Percentiles rank a stretch among this genome's conserved stretches.
Evolutionary conservation across 2,797 vertebrate genomes (phyloP).

Genomic region (Scarus forsteni): DNA sequence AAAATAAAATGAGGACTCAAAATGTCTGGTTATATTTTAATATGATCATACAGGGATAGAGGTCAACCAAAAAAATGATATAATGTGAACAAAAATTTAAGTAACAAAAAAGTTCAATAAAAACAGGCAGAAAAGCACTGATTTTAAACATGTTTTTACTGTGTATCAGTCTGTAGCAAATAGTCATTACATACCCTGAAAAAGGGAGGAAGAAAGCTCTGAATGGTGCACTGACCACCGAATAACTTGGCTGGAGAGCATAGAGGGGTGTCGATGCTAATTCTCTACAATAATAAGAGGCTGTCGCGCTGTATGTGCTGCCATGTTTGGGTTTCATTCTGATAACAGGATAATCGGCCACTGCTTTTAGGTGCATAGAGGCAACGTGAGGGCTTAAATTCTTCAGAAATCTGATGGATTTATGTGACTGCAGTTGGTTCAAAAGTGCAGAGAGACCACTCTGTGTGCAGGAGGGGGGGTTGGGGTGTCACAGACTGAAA

Average conservation of each 20-base stretch:
- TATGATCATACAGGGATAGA: conserved; percentile 96
- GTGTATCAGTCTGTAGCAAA: conserved; percentile 95
- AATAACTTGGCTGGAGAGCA: conserved; percentile 79
- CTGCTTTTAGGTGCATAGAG: conserved; percentile 70
- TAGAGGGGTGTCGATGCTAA: conserved; percentile 57
- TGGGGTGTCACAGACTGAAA: conserved; percentile 57
- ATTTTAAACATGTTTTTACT: conserved; percentile 92
- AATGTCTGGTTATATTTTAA: conserved; percentile 97
- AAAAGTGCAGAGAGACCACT: conserved; percentile 62
- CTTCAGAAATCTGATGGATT: conserved; percentile 47
- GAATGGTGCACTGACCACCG: conserved; percentile 91
- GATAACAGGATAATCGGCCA: conserved; percentile 51
- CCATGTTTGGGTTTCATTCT: conserved; percentile 23
- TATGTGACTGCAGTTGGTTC: conserved; percentile 53
- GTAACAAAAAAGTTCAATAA: conserved; percentile 93
- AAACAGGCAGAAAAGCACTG: conserved; percentile 91
- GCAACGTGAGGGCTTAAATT: conserved; percentile 52
- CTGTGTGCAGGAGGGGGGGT: conserved; percentile 62
- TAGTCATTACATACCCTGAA: conserved; percentile 93
- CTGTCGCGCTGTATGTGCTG: conserved; percentile 44
- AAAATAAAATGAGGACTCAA: conserved; percentile 86
- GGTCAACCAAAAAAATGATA: conserved; percentile 91
- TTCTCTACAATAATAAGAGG: conserved; percentile 59
- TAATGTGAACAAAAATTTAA: conserved; percentile 85
- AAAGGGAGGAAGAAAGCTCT: conserved; percentile 84